Evolutionary conservation across 2,888 invertebrate genomes (phyloP), one percentile per base, ranked within the genome.

Genomic region (Lamellibrachia columna): DNA sequence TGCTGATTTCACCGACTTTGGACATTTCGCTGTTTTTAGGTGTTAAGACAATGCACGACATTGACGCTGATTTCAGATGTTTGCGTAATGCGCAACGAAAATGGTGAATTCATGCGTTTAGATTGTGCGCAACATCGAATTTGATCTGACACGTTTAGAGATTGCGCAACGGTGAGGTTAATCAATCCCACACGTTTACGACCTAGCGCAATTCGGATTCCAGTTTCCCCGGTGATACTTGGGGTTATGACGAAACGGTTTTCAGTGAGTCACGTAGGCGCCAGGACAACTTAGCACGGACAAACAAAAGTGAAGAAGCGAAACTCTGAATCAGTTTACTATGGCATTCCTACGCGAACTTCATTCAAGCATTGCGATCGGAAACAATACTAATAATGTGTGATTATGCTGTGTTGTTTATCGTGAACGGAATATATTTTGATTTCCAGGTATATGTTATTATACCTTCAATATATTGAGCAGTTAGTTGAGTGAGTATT

Each of bases 11-110:
- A 75, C 75, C 15, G 75, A 6, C 3, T 75, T 75, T 15, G 75
- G 22, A 22, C 75, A 75, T 4, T 75, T 15, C 75, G 15, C 75
- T 75, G n/a, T 22, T 75, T 75, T 75, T n/a, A 75, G 22, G n/a
- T 75, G 75, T 75, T 58, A 58, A 58, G 75, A 75, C 75, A 75
- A 75, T 75, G 75, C 22, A n/a, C 75, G 75, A 75, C 75, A n/a
- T 22, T 1, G 22, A 75, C 75, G 75, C n/a, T 75, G 22, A 15
- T 75, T 75, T 75, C 15, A 75, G 75, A 75, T 22, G 75, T 75
- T 75, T n/a, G n/a, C 22, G 6, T n/a, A 75, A 22, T n/a, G 75
- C 75, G 75, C 15, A 75, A 75, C 75, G 75, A 22, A 75, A 4
- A 75, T 15, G 2, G 22, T 75, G 75, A 75, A 22, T 75, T 22